These are phyloP conservation scores for Thysanoteuthis rhombus DNA, from an alignment of 2,888 invertebrate genomes.

Conservation along the genomic window DNA sequence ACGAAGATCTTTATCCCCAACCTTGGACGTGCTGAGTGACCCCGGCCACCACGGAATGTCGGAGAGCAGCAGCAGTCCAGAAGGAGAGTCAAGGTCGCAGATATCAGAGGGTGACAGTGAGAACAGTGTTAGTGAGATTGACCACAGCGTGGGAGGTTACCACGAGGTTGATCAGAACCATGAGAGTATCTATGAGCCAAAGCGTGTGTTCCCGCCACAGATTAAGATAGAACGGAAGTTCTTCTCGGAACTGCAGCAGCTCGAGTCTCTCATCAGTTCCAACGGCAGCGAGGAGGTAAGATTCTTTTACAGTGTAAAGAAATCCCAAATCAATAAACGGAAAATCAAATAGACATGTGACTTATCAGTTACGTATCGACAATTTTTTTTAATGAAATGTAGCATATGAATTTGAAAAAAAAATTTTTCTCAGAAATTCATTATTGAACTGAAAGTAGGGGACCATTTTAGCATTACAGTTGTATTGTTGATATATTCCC, in stretches of 20 bases:
- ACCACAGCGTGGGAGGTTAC: constrained; percentile 49
- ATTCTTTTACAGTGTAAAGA: not conserved
- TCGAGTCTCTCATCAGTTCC: constrained; percentile 60
- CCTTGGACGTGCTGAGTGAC: constrained; percentile 18
- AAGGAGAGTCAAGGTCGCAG: constrained; percentile 40
- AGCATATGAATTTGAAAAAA: no score
- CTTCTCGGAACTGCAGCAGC: constrained; percentile 48
- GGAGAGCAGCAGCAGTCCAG: constrained; percentile 38
- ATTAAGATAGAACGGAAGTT: constrained; percentile 65
- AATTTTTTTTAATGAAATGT: no score
- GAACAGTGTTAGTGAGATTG: constrained; percentile 52
- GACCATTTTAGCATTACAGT: no score
- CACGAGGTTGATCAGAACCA: constrained; percentile 62
- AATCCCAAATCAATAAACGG: no score
- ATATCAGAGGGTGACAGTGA: constrained; percentile 48
- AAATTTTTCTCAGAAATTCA: no score
- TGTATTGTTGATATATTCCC: no score
- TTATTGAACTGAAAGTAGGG: no score
- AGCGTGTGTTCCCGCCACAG: constrained; percentile 53
- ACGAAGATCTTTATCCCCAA: not conserved
- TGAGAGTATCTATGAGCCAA: constrained; percentile 61
- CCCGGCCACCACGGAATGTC: constrained; percentile 22
- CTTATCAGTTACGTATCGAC: no score
- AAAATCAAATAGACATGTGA: no score
- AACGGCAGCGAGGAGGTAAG: constrained; percentile 57